A percentile compares a stretch with the other conserved stretches of the same genome.
Conservation (phyloP, 2,797 vertebrate species). For the Alca torda region DNA sequence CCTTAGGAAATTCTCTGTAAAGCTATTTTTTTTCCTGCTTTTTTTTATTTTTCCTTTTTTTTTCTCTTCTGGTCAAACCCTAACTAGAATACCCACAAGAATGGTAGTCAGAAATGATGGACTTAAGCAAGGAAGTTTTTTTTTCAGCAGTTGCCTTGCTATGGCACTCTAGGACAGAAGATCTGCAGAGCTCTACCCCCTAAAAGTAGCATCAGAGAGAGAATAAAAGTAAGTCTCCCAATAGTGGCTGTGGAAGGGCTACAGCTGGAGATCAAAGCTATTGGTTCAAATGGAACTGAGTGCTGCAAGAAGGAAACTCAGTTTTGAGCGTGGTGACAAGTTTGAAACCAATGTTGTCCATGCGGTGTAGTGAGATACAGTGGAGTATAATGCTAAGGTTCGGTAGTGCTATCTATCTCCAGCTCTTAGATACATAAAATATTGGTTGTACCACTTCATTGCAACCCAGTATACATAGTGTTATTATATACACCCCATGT, state of each 20-base stretch:
- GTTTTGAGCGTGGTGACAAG: background rate
- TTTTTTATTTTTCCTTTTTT: fast-evolving
- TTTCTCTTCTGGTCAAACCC: fast-evolving
- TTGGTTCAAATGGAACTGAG: background rate
- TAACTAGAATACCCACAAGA: background rate
- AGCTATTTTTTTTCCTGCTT: too few relatives aligned
- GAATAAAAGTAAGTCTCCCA: background rate
- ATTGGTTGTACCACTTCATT: background rate
- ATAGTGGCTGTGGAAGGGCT: background rate
- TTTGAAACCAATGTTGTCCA: background rate
- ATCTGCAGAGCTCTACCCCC: background rate
- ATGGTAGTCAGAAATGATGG: background rate
- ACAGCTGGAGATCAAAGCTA: background rate
- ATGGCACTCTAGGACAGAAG: background rate
- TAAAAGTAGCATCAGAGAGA: background rate
- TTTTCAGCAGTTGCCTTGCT: background rate
- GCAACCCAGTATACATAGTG: background rate
- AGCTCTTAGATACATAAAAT: background rate
- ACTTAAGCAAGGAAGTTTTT: background rate
- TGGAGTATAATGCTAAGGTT: background rate
- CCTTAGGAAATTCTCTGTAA: background rate
- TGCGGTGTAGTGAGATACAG: background rate
- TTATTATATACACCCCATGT: background rate
- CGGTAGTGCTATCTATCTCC: background rate
- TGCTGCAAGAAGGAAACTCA: background rate